Conservation (phyloP, 2,888 invertebrate genomes). For the Nomada ferruginata region DNA sequence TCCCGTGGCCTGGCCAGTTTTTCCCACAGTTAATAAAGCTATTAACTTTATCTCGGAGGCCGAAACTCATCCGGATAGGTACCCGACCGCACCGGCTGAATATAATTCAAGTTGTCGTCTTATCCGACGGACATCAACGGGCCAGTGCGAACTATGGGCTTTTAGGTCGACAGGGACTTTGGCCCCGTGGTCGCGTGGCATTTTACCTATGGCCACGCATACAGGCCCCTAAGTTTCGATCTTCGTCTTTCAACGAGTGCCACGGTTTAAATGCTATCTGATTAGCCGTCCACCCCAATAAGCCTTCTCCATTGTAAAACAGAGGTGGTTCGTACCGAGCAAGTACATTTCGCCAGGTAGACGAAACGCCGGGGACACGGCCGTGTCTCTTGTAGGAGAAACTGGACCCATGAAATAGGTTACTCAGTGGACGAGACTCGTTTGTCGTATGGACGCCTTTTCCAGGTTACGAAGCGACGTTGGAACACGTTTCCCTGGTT, state of each 20-base stretch:
- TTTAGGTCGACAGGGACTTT: slow-evolving; percentile 78
- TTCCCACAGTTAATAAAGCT: slow-evolving; percentile 83
- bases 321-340: neutral
- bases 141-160: slow-evolving; percentile 76
- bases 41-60: slow-evolving; percentile 80
- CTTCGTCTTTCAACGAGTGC: slow-evolving; percentile 60
- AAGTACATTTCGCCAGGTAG: slow-evolving; percentile 39
- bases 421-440: slow-evolving; percentile 40
- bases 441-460: slow-evolving; percentile 30
- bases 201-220: slow-evolving; percentile 70
- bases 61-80: slow-evolving; percentile 75
- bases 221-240: slow-evolving; percentile 25
- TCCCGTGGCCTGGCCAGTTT: slow-evolving; percentile 57
- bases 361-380: slow-evolving; percentile 1
- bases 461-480: slow-evolving; percentile 21
- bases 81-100: slow-evolving; percentile 71
- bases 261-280: slow-evolving; percentile 80
- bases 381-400: slow-evolving; percentile 35
- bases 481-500: slow-evolving; percentile 42
- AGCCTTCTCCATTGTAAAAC: slow-evolving; percentile 58
- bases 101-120: slow-evolving; percentile 81
- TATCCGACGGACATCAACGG: slow-evolving; percentile 78
- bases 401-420: slow-evolving; percentile 49
- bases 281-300: slow-evolving; percentile 79
- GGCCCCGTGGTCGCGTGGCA: slow-evolving; percentile 81